These are phyloP conservation scores for Chirona hameri DNA, from an alignment of 2,888 invertebrate genomes.

Conservation along the genomic window DNA sequence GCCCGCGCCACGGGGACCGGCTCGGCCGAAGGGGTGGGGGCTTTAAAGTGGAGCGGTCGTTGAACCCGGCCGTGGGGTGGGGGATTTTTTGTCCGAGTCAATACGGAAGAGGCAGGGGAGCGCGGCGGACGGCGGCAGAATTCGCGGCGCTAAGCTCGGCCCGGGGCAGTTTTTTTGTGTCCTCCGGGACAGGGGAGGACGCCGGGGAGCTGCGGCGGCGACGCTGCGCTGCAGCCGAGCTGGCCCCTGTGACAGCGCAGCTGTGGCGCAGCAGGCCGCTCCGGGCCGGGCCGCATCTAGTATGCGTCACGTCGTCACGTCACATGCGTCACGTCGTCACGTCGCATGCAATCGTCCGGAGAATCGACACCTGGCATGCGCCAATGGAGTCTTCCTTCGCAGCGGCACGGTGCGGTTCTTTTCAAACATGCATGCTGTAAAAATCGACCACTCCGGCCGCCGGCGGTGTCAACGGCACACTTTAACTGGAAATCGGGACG, in stretches of 20 bases:
- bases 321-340: too few species aligned
- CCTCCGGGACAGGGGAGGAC: neutral
- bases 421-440: neutral
- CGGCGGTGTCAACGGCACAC: too few species aligned
- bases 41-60: constrained; percentile 4
- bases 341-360: neutral
- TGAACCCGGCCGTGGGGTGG: constrained; percentile 25
- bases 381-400: neutral
- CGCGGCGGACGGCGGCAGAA: neutral
- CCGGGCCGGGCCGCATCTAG: too few species aligned
- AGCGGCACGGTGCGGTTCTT: neutral
- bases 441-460: too few species aligned
- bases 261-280: too few species aligned
- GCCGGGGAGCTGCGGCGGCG: neutral
- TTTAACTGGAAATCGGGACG: too few species aligned
- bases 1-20: neutral
- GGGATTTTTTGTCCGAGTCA: neutral
- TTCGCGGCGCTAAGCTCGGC: neutral
- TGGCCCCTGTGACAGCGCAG: neutral
- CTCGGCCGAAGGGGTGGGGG: constrained; percentile 7
- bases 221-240: neutral
- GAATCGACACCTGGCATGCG: neutral
- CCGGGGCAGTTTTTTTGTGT: neutral
- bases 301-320: neutral
- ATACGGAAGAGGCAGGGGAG: neutral